phyloP scores from a whole-genome alignment of 2,888 invertebrate species.

The Acleris holmiana region DNA sequence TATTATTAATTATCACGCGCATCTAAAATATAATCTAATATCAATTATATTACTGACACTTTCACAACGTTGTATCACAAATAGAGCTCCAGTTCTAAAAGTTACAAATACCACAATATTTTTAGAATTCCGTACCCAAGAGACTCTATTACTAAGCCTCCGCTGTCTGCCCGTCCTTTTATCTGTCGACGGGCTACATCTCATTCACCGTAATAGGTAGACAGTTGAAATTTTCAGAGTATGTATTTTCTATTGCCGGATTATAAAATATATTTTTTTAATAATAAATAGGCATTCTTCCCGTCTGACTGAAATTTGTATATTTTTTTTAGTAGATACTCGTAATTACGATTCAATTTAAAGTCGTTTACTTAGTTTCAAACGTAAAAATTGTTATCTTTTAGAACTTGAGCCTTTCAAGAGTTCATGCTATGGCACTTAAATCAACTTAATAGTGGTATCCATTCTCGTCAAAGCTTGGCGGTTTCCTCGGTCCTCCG shows the following conservation, averaged over 20 bases:
- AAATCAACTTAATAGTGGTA: conserved; percentile 67
- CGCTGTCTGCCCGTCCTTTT: too few species aligned
- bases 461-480: conserved; percentile 70
- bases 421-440: conserved; percentile 35
- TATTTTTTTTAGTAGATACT: too few species aligned
- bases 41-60: conserved; percentile 23
- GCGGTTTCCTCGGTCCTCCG: conserved; percentile 62
- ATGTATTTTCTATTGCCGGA: too few species aligned
- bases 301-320: too few species aligned
- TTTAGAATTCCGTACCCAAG: background rate
- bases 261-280: too few species aligned
- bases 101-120: background rate
- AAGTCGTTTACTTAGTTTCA: too few species aligned
- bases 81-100: conserved; percentile 8
- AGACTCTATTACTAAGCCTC: too few species aligned
- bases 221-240: too few species aligned
- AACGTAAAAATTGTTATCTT: background rate
- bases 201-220: too few species aligned
- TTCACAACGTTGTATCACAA: conserved; percentile 31
- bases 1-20: conserved; percentile 20
- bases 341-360: too few species aligned
- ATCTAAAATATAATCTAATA: conserved; percentile 21
- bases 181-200: too few species aligned
- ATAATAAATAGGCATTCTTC: too few species aligned
- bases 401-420: conserved; percentile 9